Conservation (phyloP, 2,113 vertebrate genomes). For the Cinclus cinclus region DNA sequence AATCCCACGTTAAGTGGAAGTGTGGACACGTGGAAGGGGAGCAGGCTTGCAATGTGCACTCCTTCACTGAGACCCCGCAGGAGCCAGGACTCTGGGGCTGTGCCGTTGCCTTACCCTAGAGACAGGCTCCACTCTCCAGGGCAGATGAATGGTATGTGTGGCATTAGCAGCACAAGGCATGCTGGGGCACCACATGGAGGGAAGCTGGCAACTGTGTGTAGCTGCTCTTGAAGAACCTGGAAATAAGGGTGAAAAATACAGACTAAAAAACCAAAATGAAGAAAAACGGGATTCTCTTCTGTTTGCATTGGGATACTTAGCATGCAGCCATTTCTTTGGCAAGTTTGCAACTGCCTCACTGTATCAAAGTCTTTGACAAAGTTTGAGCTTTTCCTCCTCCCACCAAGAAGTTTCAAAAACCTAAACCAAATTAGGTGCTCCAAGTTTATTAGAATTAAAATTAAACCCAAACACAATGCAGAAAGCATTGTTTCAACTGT, state of each 20-base stretch:
- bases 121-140: not conserved
- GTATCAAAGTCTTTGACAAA: not conserved
- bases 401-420: not conserved
- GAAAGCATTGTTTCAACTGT: not conserved
- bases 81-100: not conserved
- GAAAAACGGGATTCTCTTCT: not conserved
- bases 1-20: not conserved
- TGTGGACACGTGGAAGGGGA: fast-evolving
- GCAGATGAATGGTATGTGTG: not conserved
- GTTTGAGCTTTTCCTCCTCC: not conserved
- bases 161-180: constrained; percentile 31
- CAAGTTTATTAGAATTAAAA: not conserved
- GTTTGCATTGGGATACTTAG: not conserved
- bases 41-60: not conserved
- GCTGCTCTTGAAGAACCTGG: constrained; percentile 34
- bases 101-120: constrained; percentile 22
- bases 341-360: not conserved
- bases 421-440: not conserved
- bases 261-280: not conserved
- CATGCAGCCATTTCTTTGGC: not conserved
- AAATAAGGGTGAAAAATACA: constrained; percentile 22
- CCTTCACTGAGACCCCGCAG: not conserved
- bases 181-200: constrained; percentile 30
- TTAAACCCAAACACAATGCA: not conserved
- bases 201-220: not conserved